Conservation (phyloP, 2,888 invertebrate genomes). For the Papilio demoleus region DNA sequence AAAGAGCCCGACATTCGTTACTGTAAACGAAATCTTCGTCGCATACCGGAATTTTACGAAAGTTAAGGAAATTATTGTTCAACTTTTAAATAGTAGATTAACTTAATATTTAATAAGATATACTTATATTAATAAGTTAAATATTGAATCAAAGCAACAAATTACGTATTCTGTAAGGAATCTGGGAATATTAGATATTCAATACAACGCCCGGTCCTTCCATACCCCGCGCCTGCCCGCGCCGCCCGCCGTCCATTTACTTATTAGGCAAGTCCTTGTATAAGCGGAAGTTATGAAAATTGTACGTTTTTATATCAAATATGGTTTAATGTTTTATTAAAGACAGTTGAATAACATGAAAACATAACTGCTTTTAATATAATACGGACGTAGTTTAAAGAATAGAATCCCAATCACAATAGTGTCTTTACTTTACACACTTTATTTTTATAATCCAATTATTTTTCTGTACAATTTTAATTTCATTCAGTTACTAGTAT, state of each 20-base stretch:
- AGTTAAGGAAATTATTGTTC: background rate
- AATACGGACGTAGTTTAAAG: background rate
- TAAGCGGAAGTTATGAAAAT: constrained; percentile 1
- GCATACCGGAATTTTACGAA: background rate
- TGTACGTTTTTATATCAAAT: background rate
- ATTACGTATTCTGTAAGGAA: constrained; percentile 17
- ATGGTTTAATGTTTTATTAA: background rate
- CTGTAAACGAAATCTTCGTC: background rate
- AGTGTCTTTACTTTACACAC: no score
- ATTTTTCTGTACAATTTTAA: no score
- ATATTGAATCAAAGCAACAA: background rate
- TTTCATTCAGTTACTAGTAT: no score
- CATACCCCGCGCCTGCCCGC: background rate
- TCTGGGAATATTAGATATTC: constrained; percentile 21
- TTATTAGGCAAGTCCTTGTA: constrained; percentile 8
- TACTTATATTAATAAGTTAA: constrained; percentile 17
- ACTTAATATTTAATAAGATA: no score
- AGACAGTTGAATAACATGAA: background rate
- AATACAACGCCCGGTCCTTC: constrained; percentile 12
- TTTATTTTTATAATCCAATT: no score
- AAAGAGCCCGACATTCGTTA: background rate
- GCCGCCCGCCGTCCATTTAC: background rate
- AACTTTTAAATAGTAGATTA: background rate
- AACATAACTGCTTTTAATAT: background rate
- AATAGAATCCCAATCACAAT: no score